These are phyloP conservation scores for Endomychus coccineus DNA, from an alignment of 2,888 invertebrate species.

Conservation along the genomic window DNA sequence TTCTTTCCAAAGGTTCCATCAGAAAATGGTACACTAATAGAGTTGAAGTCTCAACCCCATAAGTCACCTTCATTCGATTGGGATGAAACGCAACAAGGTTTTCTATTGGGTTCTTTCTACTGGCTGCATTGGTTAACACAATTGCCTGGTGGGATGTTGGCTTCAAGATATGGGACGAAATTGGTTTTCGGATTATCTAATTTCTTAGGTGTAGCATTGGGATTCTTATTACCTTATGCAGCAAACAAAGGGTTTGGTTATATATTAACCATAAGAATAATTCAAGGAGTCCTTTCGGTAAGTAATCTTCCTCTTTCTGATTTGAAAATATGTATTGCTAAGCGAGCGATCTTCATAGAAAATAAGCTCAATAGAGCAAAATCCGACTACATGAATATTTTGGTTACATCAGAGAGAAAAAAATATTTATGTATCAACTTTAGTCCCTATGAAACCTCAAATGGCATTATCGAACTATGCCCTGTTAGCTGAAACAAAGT, in stretches of 20 bases:
- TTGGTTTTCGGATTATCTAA: conserved; percentile 61
- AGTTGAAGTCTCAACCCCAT: too few species aligned
- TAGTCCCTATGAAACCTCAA: too few species aligned
- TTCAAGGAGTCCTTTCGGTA: conserved; percentile 66
- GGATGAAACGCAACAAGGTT: conserved; percentile 16
- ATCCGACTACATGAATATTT: too few species aligned
- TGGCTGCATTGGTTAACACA: conserved; percentile 64
- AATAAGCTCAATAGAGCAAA: too few species aligned
- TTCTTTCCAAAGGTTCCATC: too few species aligned
- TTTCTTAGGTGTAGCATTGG: conserved; percentile 54
- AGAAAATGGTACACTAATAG: too few species aligned
- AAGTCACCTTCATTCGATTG: conserved; percentile 13
- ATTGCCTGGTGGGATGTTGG: conserved; percentile 61
- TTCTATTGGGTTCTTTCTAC: conserved; percentile 58
- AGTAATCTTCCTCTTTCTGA: conserved; percentile 31
- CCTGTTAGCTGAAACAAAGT: too few species aligned
- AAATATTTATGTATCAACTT: too few species aligned
- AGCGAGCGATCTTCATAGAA: too few species aligned
- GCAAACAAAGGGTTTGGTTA: conserved; percentile 51
- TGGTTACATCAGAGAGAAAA: too few species aligned
- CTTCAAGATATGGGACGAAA: conserved; percentile 62
- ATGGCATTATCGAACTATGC: too few species aligned
- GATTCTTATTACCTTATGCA: conserved; percentile 58
- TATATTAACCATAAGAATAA: conserved; percentile 52
- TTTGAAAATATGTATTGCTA: too few species aligned